Percentiles rank a stretch among this genome's conserved stretches.
Evolutionary conservation across 2,888 invertebrate species (phyloP).

Genomic region (Serripes groenlandicus): DNA sequence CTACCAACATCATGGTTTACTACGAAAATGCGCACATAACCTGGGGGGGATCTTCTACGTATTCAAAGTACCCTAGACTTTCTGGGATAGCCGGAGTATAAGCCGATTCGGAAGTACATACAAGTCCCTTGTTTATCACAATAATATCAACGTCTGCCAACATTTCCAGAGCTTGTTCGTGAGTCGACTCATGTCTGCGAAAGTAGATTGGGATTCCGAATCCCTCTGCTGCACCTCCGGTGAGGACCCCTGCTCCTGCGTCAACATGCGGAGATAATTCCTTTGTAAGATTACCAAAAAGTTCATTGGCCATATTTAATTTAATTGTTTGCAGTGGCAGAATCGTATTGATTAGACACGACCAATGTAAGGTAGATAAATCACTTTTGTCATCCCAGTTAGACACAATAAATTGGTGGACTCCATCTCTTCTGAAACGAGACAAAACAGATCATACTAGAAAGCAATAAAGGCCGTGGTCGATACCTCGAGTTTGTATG

Average conservation of each 20-base stretch:
- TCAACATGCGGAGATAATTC: background rate
- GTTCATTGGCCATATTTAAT: background rate
- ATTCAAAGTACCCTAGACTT: conserved; percentile 26
- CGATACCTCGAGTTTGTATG: too few relatives aligned
- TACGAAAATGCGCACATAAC: conserved; percentile 25
- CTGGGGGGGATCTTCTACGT: conserved; percentile 12
- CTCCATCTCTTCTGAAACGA: too few relatives aligned
- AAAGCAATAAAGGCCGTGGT: too few relatives aligned
- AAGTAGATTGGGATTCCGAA: conserved; percentile 30
- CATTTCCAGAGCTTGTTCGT: background rate
- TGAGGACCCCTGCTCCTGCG: background rate
- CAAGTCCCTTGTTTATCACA: background rate
- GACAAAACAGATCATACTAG: too few relatives aligned
- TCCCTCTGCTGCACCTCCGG: conserved; percentile 45
- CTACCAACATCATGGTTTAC: conserved; percentile 12
- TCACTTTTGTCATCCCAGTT: conserved; percentile 38
- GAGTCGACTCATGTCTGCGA: background rate
- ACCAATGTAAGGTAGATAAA: conserved; percentile 27
- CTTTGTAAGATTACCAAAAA: background rate
- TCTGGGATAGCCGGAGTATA: background rate
- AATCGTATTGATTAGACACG: conserved; percentile 27
- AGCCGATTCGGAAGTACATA: background rate
- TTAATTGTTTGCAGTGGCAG: conserved; percentile 32
- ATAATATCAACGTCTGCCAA: conserved; percentile 39
- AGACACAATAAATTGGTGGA: conserved; percentile 4